Evolutionary conservation across 2,113 vertebrate species (phyloP), one percentile per base, ranked within the genome.

Genomic region (Dicerorhinus sumatrensis): DNA sequence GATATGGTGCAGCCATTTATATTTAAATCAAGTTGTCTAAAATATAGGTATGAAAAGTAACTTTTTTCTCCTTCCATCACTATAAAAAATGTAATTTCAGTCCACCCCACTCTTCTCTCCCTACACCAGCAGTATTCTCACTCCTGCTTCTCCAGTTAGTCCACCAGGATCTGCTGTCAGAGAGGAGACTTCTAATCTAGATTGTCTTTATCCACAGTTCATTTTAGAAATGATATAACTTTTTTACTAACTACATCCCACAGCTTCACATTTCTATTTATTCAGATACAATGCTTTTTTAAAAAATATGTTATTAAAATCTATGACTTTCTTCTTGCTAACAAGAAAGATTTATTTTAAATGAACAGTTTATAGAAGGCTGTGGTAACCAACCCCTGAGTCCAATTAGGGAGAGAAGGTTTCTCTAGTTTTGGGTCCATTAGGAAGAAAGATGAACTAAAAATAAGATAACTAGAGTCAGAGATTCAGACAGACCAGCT

Each of bases 1-100:
- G 90, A 85, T 91, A 56, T 76, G 79, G 85, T 91, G 87, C 87
- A 88, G 80, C 79, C 96, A 98, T 97, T 98, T 98, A 97, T 98
- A 98, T 98, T 98, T 98, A 98, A 98, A 98, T 98, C 58, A 98
- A 98, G 97, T 91, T 76, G 96, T 97, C 97, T 96, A 84, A 97
- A 98, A 89, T 96, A 97, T n/a, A 98, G 39, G 85, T 95, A 87
- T 86, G 80, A 62, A 96, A 97, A 96, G 94, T 94, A 77, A 80
- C 54, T 29, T 5, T 0, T 48, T 62, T 29, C 65, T 79, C 16
- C 11, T 33, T 69, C 58, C 8, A 23, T 95, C 86, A 36, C 93
- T 97, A 63, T 75, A 67, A 95, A 96, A 84, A 93, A 96, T 94
- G 67, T 89, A 62, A 97, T 97, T 98, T 97, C 89, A 92, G 93